phyloP scores from a whole-genome alignment of 1,140 invertebrate species.

The Drosophila baimaii region DNA sequence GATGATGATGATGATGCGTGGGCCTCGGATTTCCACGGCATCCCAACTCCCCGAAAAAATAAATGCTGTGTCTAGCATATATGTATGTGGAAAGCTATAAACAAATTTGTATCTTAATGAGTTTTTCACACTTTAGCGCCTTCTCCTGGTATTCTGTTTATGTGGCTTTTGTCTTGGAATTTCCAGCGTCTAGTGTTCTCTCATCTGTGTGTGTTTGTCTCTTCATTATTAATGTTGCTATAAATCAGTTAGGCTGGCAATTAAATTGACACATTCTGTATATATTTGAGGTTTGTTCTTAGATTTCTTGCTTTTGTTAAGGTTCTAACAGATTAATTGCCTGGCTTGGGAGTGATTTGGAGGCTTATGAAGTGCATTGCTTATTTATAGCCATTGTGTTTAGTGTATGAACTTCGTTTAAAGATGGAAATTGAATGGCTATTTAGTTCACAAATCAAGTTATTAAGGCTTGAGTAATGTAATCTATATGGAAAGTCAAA shows the following conservation, averaged over 20 bases:
- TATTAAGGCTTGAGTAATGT: neutral
- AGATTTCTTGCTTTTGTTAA: slow-evolving; percentile 36
- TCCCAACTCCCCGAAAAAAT: slow-evolving; percentile 1
- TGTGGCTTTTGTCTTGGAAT: slow-evolving; percentile 15
- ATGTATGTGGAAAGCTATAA: slow-evolving; percentile 28
- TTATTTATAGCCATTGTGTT: slow-evolving; percentile 6
- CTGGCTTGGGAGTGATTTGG: slow-evolving; percentile 18
- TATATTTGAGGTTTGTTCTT: slow-evolving; percentile 44
- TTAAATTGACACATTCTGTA: slow-evolving; percentile 55
- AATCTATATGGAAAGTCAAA: neutral
- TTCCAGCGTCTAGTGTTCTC: slow-evolving; percentile 22
- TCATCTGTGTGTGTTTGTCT: slow-evolving; percentile 3
- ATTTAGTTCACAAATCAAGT: too few species aligned
- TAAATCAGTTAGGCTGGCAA: slow-evolving; percentile 51
- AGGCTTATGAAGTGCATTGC: slow-evolving; percentile 4
- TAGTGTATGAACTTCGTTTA: neutral
- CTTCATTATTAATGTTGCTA: slow-evolving; percentile 47
- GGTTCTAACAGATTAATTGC: slow-evolving; percentile 37
- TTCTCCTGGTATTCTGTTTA: slow-evolving; percentile 10
- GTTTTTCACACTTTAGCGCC: slow-evolving; percentile 60
- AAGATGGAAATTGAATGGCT: neutral
- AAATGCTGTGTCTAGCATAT: neutral
- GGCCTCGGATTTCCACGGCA: slow-evolving; percentile 11
- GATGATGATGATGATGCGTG: slow-evolving; percentile 32
- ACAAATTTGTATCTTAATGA: slow-evolving; percentile 59